These are phyloP conservation scores for Zosterops lateralis DNA, from an alignment of 2,113 vertebrate genomes.

Conservation along the genomic window DNA sequence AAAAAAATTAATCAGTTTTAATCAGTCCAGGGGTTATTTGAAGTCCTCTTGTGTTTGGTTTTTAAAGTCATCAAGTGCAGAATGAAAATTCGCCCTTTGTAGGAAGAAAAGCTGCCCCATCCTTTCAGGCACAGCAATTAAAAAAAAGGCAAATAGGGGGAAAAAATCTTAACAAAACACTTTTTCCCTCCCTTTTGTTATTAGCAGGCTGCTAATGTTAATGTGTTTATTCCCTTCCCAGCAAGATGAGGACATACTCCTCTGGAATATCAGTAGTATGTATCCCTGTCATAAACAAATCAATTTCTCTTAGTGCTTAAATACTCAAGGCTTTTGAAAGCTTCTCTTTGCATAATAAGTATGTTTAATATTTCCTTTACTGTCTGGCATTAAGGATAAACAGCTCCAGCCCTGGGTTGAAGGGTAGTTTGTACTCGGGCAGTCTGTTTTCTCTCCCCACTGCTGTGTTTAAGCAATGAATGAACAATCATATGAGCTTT, in stretches of 20 bases:
- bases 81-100: neutral
- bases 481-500: neutral
- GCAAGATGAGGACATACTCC: neutral
- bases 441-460: neutral
- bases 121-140: neutral
- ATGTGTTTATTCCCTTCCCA: neutral
- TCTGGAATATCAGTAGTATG: neutral
- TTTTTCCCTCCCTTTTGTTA: neutral
- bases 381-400: neutral
- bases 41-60: neutral
- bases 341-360: neutral
- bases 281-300: neutral
- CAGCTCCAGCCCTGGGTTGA: neutral
- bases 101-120: neutral
- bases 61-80: neutral
- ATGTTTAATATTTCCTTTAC: constrained; percentile 29
- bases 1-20: neutral
- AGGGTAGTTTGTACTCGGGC: constrained; percentile 3
- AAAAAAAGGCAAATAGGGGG: neutral
- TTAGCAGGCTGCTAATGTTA: neutral
- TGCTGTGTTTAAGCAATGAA: neutral
- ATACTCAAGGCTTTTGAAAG: constrained; percentile 14
- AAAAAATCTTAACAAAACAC: neutral
- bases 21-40: neutral
- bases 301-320: neutral